Evolutionary conservation across 37 sponge, comb jelly and placozoan species (phyloP), one percentile per base, ranked within the genome.

Genomic region (Spongia lamella): DNA sequence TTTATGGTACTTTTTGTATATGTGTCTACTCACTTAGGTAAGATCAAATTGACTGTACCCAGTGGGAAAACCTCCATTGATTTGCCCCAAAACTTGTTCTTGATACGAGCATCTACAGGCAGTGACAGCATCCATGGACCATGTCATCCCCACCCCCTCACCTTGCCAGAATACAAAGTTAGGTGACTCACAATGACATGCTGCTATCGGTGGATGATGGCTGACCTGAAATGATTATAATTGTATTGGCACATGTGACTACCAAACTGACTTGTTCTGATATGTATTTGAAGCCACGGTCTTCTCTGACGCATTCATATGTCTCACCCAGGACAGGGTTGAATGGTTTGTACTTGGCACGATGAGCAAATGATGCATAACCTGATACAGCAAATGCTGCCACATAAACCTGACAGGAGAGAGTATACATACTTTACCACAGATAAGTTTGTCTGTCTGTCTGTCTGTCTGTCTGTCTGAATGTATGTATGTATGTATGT

Each of bases 71-170:
- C 82, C 40, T 92, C 93, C 80, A 92, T 84, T 4, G 85, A 84
- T 70, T 89, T 83, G 27, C 93, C 93, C 93, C 93, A 92, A 58
- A 88, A 92, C 66, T 88, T 92, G 77, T 64, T 82, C 78, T 92
- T 92, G 47, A 92, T 74, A 25, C 90, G 73, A 67, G 93, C 90
- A 88, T 92, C 93, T 89, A 35, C 1, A 17, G 7, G 1, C 7
- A 1, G 24, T 1, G 17, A 4, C 24, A 13, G 9, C 47, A 43
- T 43, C 47, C 47, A 43, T 43, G 47, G 5, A 43, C 7, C 9
- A 9, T 13, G 7, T 43, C 47, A 43, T 43, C 27, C 15, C 15
- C 16, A 29, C 27, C 32, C 29, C 73, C 25, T 14, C 47, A 85
- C 91, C 91, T 88, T 92, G 90, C 90, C 90, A 92, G 37, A 92